These are phyloP conservation scores for Hyposoter didymator DNA, from an alignment of 2,888 invertebrate genomes.

Conservation along the genomic window DNA sequence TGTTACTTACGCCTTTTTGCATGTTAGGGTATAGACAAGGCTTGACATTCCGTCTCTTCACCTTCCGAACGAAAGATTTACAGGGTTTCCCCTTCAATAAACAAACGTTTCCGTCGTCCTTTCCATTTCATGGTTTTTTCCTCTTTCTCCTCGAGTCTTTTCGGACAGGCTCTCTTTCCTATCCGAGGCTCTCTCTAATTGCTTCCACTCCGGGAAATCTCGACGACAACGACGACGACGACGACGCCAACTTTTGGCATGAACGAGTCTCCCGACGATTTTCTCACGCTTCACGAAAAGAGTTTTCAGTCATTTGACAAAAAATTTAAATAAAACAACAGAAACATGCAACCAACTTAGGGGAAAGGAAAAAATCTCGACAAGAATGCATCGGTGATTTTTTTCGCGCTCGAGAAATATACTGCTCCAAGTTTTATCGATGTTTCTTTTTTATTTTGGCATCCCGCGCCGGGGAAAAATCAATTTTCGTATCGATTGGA, in stretches of 20 bases:
- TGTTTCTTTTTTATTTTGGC: not conserved
- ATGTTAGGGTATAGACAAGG: not conserved
- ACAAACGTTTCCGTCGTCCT: constrained; percentile 70
- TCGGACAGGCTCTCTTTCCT: constrained; percentile 57
- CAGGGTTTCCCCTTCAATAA: constrained; percentile 72
- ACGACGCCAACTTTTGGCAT: constrained; percentile 63
- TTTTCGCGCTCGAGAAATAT: constrained; percentile 15
- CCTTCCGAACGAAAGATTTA: constrained; percentile 62
- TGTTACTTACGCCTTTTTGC: constrained; percentile 10
- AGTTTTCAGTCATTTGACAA: constrained; percentile 40
- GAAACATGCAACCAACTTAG: not conserved
- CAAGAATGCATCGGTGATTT: not conserved
- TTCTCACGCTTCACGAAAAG: constrained; percentile 45
- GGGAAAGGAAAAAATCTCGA: not conserved
- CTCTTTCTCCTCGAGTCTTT: constrained; percentile 17
- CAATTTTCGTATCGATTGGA: not conserved
- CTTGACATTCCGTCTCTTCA: constrained; percentile 61
- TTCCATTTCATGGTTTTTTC: constrained; percentile 46
- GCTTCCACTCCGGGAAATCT: constrained; percentile 67
- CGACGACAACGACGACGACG: constrained; percentile 57
- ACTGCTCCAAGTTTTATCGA: not conserved
- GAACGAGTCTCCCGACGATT: constrained; percentile 59
- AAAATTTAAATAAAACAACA: constrained; percentile 8
- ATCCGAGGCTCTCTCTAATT: constrained; percentile 60
- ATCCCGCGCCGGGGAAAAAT: not conserved